Evolutionary conservation across 2,888 invertebrate genomes (phyloP).

Genomic region (Psylliodes chrysocephalus): DNA sequence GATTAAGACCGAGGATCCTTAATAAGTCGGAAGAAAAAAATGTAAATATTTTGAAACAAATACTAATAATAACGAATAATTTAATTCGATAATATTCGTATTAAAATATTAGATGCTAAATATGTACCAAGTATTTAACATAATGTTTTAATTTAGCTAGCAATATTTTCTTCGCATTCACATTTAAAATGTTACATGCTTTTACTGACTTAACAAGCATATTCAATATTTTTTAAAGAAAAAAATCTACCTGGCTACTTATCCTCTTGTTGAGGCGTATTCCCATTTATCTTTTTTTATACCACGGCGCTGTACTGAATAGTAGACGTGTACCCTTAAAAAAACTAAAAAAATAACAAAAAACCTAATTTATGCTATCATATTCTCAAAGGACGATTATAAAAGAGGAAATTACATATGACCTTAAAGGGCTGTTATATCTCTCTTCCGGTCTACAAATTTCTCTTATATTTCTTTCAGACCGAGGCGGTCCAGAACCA

Average conservation of each 20-base stretch:
- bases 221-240: not conserved
- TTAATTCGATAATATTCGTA: too few species aligned
- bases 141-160: too few species aligned
- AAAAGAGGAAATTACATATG: slow-evolving; percentile 29
- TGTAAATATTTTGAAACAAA: too few species aligned
- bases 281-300: not conserved
- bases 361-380: slow-evolving; percentile 18
- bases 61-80: too few species aligned
- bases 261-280: not conserved
- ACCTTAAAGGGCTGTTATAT: slow-evolving; percentile 23
- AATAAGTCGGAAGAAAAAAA: too few species aligned
- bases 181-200: too few species aligned
- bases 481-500: slow-evolving; percentile 6
- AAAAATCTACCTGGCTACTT: slow-evolving; percentile 1
- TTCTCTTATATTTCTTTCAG: slow-evolving; percentile 12
- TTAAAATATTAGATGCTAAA: too few species aligned
- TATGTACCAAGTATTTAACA: too few species aligned
- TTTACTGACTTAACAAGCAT: too few species aligned
- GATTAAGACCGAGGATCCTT: too few species aligned
- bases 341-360: slow-evolving; percentile 12
- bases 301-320: not conserved
- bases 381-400: slow-evolving; percentile 8
- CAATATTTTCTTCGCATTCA: too few species aligned
- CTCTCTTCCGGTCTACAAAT: slow-evolving; percentile 24
- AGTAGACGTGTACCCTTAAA: not conserved